phyloP scores from a whole-genome alignment of 2,888 invertebrate species.

The Chaitophorus viminalis region DNA sequence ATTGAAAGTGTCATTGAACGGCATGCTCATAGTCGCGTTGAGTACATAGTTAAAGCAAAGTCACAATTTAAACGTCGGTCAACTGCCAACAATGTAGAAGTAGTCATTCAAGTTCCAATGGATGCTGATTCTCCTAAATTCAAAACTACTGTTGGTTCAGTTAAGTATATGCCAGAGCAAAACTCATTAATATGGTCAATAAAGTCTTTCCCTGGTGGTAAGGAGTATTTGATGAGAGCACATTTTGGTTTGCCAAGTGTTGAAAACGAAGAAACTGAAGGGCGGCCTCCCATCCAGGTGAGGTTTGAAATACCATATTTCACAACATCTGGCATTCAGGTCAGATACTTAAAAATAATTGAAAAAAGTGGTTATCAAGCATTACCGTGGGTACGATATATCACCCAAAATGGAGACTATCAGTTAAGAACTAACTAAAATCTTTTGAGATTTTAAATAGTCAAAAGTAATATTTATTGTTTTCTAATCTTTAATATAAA shows the following conservation, averaged over 20 bases:
- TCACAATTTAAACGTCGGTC: slow-evolving; percentile 77
- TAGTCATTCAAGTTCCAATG: slow-evolving; percentile 72
- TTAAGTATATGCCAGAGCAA: slow-evolving; percentile 75
- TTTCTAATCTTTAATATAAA: slow-evolving; percentile 17
- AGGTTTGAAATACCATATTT: slow-evolving; percentile 79
- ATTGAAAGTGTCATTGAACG: slow-evolving; percentile 77
- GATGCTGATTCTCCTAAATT: slow-evolving; percentile 79
- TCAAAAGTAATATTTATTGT: slow-evolving; percentile 10
- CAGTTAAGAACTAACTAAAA: slow-evolving; percentile 71
- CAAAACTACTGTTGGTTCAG: slow-evolving; percentile 74
- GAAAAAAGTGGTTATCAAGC: slow-evolving; percentile 77
- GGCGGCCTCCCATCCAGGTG: slow-evolving; percentile 74
- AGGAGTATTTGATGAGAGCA: slow-evolving; percentile 76
- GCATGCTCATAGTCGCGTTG: slow-evolving; percentile 75
- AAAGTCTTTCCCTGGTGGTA: slow-evolving; percentile 76
- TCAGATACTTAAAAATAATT: slow-evolving; percentile 77
- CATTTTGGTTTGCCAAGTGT: slow-evolving; percentile 77
- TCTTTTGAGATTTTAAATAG: neutral
- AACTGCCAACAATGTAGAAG: slow-evolving; percentile 78
- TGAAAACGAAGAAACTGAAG: slow-evolving; percentile 73
- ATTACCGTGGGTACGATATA: slow-evolving; percentile 77
- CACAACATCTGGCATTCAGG: slow-evolving; percentile 74
- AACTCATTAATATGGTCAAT: slow-evolving; percentile 75
- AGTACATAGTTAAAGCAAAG: slow-evolving; percentile 77
- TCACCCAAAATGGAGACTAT: slow-evolving; percentile 79